These are phyloP conservation scores for Monodelphis domestica DNA, from an alignment of 2,797 vertebrate species.

Conservation along the genomic window DNA sequence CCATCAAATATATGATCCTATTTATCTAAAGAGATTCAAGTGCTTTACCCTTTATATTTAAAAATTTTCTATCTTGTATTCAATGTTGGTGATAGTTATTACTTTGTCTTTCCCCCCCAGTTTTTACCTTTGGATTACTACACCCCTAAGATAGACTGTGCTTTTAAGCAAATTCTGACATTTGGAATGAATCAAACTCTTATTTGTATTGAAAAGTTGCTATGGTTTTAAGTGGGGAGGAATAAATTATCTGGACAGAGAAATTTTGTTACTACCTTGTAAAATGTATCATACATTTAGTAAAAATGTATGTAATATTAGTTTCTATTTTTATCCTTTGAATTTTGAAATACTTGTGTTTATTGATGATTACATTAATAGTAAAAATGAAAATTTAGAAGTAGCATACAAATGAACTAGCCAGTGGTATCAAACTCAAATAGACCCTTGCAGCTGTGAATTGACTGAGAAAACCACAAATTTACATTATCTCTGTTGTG, in stretches of 20 bases:
- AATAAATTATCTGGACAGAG: not conserved
- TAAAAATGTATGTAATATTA: too few species aligned
- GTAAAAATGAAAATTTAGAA: too few species aligned
- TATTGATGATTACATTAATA: too few species aligned
- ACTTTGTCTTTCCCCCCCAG: not conserved
- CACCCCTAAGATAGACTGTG: constrained; percentile 57
- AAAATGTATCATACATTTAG: too few species aligned
- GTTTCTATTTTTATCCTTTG: too few species aligned
- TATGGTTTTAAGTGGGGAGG: not conserved
- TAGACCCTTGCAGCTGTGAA: too few species aligned
- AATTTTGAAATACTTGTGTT: too few species aligned
- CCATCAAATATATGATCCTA: not conserved
- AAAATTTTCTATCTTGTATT: constrained; percentile 12
- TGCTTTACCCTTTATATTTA: too few species aligned
- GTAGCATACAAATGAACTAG: too few species aligned
- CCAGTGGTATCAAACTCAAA: too few species aligned
- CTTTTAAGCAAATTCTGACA: constrained; percentile 67
- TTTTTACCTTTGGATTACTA: constrained; percentile 27
- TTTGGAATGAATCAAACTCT: constrained; percentile 57
- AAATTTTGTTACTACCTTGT: not conserved
- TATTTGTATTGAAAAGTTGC: constrained; percentile 23
- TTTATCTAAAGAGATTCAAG: not conserved
- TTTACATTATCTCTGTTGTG: too few species aligned
- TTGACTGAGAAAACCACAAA: too few species aligned
- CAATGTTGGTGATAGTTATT: not conserved